These are phyloP conservation scores for Microctenopoma steveboyesi DNA, from an alignment of 2,797 vertebrate genomes.

Conservation along the genomic window DNA sequence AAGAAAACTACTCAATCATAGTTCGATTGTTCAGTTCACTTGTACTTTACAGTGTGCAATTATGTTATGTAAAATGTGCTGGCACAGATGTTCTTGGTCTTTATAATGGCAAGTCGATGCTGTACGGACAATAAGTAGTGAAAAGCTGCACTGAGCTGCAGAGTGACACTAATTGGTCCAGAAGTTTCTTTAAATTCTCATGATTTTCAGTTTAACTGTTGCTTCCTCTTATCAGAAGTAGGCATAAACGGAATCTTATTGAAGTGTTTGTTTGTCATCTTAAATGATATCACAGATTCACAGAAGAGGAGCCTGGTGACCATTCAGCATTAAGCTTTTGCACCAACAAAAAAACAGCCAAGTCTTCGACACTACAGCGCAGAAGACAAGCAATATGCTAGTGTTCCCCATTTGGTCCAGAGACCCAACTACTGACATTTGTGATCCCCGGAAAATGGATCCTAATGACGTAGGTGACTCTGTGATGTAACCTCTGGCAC, in stretches of 20 bases:
- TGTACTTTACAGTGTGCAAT: conserved; percentile 10
- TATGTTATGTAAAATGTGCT: neutral
- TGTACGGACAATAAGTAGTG: neutral
- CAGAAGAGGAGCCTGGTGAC: neutral
- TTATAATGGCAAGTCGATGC: neutral
- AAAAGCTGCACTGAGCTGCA: conserved; percentile 18
- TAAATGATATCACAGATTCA: conserved; percentile 19
- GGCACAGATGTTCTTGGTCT: conserved; percentile 1
- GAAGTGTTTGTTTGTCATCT: conserved; percentile 11
- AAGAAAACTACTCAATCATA: neutral
- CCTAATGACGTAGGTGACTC: neutral
- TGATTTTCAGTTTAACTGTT: conserved; percentile 28
- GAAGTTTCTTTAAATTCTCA: conserved; percentile 13
- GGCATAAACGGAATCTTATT: neutral
- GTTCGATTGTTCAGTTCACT: conserved; percentile 8
- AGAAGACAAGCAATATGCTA: neutral
- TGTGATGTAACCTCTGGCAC: no score
- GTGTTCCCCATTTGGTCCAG: neutral
- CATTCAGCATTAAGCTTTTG: neutral
- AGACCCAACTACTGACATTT: neutral
- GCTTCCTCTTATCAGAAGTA: conserved; percentile 3
- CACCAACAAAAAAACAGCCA: conserved; percentile 2
- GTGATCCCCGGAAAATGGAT: no score
- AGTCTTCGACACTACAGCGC: neutral
- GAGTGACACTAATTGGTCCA: conserved; percentile 17